These are phyloP conservation scores for Catalaphyllia jardinei DNA, from an alignment of 64 coral and sea anemone genomes.

Conservation along the genomic window DNA sequence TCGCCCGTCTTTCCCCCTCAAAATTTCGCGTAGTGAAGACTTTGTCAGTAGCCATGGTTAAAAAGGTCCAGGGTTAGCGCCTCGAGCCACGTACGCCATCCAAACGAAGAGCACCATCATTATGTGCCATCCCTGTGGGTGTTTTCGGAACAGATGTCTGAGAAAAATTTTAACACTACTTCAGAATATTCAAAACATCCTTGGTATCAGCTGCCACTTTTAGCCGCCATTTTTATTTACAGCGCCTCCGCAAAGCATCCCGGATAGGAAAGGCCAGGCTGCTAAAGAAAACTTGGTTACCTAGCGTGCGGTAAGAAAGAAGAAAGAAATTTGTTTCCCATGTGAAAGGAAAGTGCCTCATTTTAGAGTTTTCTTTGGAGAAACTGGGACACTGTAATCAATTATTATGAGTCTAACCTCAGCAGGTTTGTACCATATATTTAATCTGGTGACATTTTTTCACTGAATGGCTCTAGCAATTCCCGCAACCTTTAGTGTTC, in stretches of 20 bases:
- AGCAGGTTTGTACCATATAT: conserved; percentile 53
- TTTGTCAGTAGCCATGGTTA: conserved; percentile 52
- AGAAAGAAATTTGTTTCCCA: neutral
- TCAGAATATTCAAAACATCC: conserved; percentile 16
- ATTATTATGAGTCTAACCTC: conserved; percentile 77
- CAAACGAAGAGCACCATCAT: neutral
- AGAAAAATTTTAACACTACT: neutral
- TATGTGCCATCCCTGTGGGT: neutral
- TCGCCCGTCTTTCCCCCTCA: conserved; percentile 84
- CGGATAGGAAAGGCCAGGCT: neutral
- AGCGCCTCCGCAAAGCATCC: neutral
- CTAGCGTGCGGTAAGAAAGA: neutral
- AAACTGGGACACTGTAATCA: neutral
- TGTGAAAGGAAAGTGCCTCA: conserved; percentile 15
- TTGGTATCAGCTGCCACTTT: neutral
- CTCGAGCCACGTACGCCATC: neutral
- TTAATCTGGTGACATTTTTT: neutral
- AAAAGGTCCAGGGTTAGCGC: neutral
- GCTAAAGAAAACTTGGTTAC: neutral
- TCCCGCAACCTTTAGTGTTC: neutral
- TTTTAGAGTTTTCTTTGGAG: neutral
- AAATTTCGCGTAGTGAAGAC: conserved; percentile 78
- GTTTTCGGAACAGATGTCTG: conserved; percentile 12
- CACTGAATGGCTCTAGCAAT: neutral
- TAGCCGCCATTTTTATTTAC: conserved; percentile 29